These are phyloP conservation scores for Trypoxylon attenuatum DNA, from an alignment of 2,888 invertebrate genomes.

Conservation along the genomic window DNA sequence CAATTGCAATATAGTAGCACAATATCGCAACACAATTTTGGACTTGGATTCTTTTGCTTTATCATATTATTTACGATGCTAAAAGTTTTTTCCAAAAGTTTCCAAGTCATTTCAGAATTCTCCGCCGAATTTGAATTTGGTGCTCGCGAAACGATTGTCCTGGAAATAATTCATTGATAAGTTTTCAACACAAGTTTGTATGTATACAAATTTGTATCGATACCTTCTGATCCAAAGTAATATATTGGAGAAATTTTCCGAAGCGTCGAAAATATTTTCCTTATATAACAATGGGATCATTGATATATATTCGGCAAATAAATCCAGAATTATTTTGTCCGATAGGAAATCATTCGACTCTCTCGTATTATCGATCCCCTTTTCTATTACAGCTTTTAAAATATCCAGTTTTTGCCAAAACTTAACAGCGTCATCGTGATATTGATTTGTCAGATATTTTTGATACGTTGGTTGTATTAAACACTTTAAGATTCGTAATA, in stretches of 20 bases:
- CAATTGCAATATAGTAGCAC: slow-evolving; percentile 50
- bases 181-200: neutral
- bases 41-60: slow-evolving; percentile 29
- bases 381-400: slow-evolving; percentile 37
- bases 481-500: slow-evolving; percentile 35
- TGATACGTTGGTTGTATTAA: slow-evolving; percentile 32
- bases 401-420: slow-evolving; percentile 38
- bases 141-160: slow-evolving; percentile 18
- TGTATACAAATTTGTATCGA: neutral
- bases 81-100: slow-evolving; percentile 48
- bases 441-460: slow-evolving; percentile 33
- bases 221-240: slow-evolving; percentile 45
- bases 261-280: slow-evolving; percentile 33
- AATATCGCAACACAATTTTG: slow-evolving; percentile 52
- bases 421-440: slow-evolving; percentile 37
- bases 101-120: slow-evolving; percentile 20
- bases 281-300: slow-evolving; percentile 42
- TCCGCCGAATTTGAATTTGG: slow-evolving; percentile 10
- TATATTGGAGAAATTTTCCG: slow-evolving; percentile 38
- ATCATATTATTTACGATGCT: slow-evolving; percentile 33
- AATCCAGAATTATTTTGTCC: slow-evolving; percentile 23
- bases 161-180: slow-evolving; percentile 5
- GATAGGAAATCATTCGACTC: slow-evolving; percentile 7
- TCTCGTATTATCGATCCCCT: slow-evolving; percentile 7
- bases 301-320: slow-evolving; percentile 45